phyloP scores from a whole-genome alignment of 1,140 invertebrate genomes.

The Nasonia longicornis region DNA sequence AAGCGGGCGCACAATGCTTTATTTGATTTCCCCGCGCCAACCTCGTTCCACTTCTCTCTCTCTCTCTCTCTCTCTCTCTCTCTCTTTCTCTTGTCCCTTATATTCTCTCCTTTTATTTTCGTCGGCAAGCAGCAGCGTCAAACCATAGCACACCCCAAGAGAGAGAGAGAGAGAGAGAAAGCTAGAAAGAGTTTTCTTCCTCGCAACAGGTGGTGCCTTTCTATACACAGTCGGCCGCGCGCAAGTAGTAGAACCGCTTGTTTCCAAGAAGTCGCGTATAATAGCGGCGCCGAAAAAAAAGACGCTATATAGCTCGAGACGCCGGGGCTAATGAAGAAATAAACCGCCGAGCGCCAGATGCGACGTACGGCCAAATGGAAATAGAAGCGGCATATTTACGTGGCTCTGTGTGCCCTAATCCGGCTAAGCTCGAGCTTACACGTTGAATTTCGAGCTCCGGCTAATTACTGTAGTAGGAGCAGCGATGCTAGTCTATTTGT shows the following conservation, averaged over 20 bases:
- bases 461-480: neutral
- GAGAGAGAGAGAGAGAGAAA: no score
- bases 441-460: neutral
- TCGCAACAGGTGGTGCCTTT: conserved; percentile 25
- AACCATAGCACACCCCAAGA: neutral
- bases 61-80: neutral
- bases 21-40: neutral
- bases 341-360: neutral
- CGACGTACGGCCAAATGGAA: neutral
- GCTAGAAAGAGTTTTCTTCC: neutral
- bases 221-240: neutral
- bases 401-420: neutral
- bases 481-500: neutral
- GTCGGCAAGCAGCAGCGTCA: neutral
- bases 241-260: neutral
- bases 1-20: neutral
- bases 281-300: neutral
- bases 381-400: neutral
- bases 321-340: neutral
- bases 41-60: neutral
- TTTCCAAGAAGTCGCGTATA: neutral
- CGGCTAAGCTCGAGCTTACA: neutral
- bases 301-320: neutral
- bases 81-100: neutral
- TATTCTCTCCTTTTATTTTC: neutral